Base-by-base conservation (phyloP, 2,797 vertebrate genomes). In the Mionectes olivaceus region DNA sequence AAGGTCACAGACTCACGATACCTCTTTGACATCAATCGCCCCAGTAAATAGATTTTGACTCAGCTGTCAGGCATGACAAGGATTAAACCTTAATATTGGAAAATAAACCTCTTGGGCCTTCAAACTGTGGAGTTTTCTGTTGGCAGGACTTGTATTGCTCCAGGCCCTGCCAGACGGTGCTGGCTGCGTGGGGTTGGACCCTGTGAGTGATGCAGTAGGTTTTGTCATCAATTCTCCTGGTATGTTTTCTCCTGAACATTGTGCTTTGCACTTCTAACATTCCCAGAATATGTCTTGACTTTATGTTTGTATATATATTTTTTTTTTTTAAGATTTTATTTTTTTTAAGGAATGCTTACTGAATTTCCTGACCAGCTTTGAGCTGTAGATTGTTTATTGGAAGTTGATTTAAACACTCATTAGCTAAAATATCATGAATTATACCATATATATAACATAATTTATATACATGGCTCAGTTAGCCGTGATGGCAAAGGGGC, bases 221-320 rank as follows among this genome's bases (percentile, higher is more conserved):
- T 68, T 53, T 7, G 2, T 32, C 32, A 5, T 19, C 32, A 47
- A 3, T 21, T 50, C n/a, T 41, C 2, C 2, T 28, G 77, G 55
- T 7, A 23, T 4, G 71, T 76, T 46, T 50, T 44, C 19, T 61
- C 43, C 56, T 32, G 50, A 33, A 18, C 32, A 2, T 27, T 33
- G 10, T 14, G 19, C 33, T 81, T 68, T 70, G 39, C 21, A 3
- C 25, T 57, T 11, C 47, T 9, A 44, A 33, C 6, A 2, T 75
- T 59, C 25, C 74, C 22, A 21, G 47, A 52, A 22, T 7, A 3
- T 10, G 70, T 37, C 35, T 30, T 32, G 35, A 11, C 33, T 23
- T 0, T 10, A 1, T n/a, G 4, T 69, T 4, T 8, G 1, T 44
- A 23, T 43, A 32, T 22, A 8, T 9, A 1, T 46, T 5, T 46